Evolutionary conservation across 2,888 invertebrate species (phyloP), one percentile per base, ranked within the genome.

Genomic region (Hydrotaea diabolus): DNA sequence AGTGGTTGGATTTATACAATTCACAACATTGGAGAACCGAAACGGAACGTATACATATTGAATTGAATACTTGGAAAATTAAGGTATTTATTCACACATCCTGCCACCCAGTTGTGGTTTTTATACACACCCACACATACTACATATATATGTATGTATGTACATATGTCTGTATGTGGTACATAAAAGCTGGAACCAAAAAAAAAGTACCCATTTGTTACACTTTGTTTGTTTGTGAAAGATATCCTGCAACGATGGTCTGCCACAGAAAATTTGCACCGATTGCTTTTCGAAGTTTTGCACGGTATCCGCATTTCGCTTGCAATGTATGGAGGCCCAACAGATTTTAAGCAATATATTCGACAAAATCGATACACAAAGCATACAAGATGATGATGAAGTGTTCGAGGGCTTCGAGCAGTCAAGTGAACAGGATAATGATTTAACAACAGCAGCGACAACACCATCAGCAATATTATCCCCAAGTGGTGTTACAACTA

Each of bases 251-350:
- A 91, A 90, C 55, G 90, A 90, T 86, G 90, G 90, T 15, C 77
- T 90, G 85, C 90, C 90, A 15, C 90, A 90, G 79, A 90, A 91
- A 86, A 90, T 90, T 53, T 90, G 90, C 76, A 88, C 89, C 31
- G 91, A 91, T 85, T 90, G 90, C 77, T 90, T 91, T 85, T 89
- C 89, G 7, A 90, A 90, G 83, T 90, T 90, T 75, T 91, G 89
- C 82, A 89, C 89, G 0, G 87, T 90, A 43, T 87, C 88, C 49
- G 88, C 88, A 4, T 91, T 90, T 87, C 90, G 90, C 3, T 62
- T 87, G 17, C 87, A 89, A 75, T 90, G 90, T 75, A 87, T 89
- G 82, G 89, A 90, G 62, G 91, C 91, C 19, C 90, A 90, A 85
- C n/a, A 88, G 15, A 89, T 88, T 83, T 77, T 90, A 62, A 88